Base-by-base conservation (phyloP, 2,888 invertebrate genomes). In the Scaptomyza flava region DNA sequence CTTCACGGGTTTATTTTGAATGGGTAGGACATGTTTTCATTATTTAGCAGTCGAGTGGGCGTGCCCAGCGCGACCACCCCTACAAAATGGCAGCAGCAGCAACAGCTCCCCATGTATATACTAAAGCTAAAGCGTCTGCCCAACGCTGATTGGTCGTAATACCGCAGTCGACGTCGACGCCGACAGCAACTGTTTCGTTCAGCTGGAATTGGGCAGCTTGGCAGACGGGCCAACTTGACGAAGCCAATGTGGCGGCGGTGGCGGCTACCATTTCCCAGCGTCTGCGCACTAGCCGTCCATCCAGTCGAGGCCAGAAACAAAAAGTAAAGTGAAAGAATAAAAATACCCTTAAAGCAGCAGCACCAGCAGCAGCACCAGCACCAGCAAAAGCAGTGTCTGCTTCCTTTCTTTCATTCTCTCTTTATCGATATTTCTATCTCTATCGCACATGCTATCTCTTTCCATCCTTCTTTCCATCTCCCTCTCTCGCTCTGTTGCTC, bases 21-120 rank as follows among this genome's bases (percentile, higher is more conserved):
- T 83, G 89, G 88, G 84, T 82, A 89, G 89, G 90, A 90, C 89
- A 90, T 75, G 78, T 83, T 90, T 90, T 77, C 81, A 90, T 90
- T 88, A 90, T 90, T 91, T 72, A 90, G 84, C 72, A 90, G 84
- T 62, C 30, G 14, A 38, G 78, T 60, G 77, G 91, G 90, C 90
- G 91, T 90, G 82, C 48, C 84, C 61, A 33, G n/a, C 9, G 56
- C 63, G 75, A 62, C 73, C 80, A 82, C 80, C 81, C 80, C 75
- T 79, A 69, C 76, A 81, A 90, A 87, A 86, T 83, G 89, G 89
- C 80, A 76, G 70, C 69, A 58, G 70, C 72, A 60, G 33, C 45
- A 33, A n/a, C 34, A n/a, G 36, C 51, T 36, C 36, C 27, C 63
- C 50, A 43, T 48, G 73, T 86, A 80, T 75, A 66, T 74, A 86